These are phyloP conservation scores for Proales similis DNA, from an alignment of 1,140 invertebrate species.

Conservation along the genomic window DNA sequence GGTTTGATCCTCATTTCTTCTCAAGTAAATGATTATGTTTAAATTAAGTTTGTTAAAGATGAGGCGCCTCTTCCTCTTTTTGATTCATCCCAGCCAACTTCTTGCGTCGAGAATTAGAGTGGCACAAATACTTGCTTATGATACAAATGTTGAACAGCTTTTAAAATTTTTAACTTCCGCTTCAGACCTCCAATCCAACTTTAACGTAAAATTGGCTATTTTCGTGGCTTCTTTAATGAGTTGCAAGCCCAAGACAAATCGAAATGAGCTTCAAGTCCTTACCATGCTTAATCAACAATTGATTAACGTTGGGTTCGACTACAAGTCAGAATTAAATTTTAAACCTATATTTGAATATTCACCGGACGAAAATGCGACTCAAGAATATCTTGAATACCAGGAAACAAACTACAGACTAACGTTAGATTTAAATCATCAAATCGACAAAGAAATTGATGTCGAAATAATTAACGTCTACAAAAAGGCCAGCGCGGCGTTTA, in stretches of 20 bases:
- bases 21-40: background rate
- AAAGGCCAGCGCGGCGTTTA: background rate
- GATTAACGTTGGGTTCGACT: too few species aligned
- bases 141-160: background rate
- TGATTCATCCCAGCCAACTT: constrained; percentile 22
- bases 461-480: constrained; percentile 30
- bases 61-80: constrained; percentile 9
- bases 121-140: constrained; percentile 2
- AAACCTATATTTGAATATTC: too few species aligned
- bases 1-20: background rate
- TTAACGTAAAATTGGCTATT: too few species aligned
- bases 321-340: too few species aligned
- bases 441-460: constrained; percentile 29
- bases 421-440: constrained; percentile 18
- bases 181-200: too few species aligned
- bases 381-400: too few species aligned
- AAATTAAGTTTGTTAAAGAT: background rate
- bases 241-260: too few species aligned
- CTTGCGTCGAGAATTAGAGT: constrained; percentile 15
- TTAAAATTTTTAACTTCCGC: constrained; percentile 7
- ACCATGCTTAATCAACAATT: too few species aligned
- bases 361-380: too few species aligned
- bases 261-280: too few species aligned
- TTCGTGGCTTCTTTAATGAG: too few species aligned
- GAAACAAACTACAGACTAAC: too few species aligned